phyloP scores from a whole-genome alignment of 2,113 vertebrate species.

The Cariama cristata region DNA sequence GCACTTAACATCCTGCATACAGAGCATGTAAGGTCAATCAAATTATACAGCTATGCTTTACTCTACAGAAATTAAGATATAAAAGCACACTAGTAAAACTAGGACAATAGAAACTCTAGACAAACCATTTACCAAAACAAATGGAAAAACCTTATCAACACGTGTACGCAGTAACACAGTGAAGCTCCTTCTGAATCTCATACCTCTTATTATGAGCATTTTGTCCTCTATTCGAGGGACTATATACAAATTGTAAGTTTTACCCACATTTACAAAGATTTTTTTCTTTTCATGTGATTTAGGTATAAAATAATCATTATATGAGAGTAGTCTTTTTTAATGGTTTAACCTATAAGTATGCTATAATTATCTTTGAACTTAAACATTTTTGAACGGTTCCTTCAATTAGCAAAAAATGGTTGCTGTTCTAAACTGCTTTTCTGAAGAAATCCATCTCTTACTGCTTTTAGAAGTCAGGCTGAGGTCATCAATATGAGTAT shows the following conservation, averaged over 20 bases:
- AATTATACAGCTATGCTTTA: constrained; percentile 17
- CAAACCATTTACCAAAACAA: not conserved
- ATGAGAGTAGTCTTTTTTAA: not conserved
- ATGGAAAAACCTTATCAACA: not conserved
- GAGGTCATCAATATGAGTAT: not conserved
- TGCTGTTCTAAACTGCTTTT: not conserved
- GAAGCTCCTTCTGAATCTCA: not conserved
- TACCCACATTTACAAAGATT: not conserved
- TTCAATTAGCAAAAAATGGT: not conserved
- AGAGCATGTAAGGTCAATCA: not conserved
- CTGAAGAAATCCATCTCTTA: not conserved
- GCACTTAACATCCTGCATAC: not conserved
- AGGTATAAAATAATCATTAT: not conserved
- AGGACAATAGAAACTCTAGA: not conserved
- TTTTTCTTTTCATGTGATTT: not conserved
- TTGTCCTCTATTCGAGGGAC: not conserved
- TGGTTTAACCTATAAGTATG: not conserved
- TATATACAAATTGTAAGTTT: not conserved
- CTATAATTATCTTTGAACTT: not conserved
- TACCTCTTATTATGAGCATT: not conserved
- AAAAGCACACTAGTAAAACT: constrained; percentile 10
- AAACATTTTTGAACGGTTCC: not conserved
- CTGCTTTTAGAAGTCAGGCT: not conserved
- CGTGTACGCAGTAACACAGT: not conserved
- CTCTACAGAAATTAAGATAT: constrained; percentile 16